A percentile compares a stretch with the other conserved stretches of the same genome.
Conservation (phyloP, 2,888 invertebrate genomes). For the Dromius quadrimaculatus region DNA sequence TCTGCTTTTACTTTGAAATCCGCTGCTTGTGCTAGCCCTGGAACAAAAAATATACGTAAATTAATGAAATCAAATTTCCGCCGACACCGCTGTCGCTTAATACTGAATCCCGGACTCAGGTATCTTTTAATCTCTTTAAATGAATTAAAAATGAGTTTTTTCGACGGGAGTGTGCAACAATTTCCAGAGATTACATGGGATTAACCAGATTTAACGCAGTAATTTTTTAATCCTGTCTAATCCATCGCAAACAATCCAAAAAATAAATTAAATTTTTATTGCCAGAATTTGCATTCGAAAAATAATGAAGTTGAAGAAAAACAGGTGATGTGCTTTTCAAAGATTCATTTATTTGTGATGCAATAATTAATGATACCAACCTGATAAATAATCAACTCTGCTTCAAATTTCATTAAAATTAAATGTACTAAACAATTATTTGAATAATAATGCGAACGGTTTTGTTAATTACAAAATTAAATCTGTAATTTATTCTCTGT, state of each 20-base stretch:
- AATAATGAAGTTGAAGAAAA: too few species aligned
- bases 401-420: too few species aligned
- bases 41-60: constrained; percentile 15
- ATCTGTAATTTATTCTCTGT: too few species aligned
- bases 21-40: constrained; percentile 40
- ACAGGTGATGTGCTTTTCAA: too few species aligned
- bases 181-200: constrained; percentile 23
- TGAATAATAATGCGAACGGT: too few species aligned
- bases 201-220: constrained; percentile 29
- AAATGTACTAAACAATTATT: too few species aligned
- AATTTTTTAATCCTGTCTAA: constrained; percentile 40
- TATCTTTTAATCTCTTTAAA: constrained; percentile 33
- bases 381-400: too few species aligned
- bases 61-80: too few species aligned
- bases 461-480: too few species aligned
- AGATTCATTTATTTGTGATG: too few species aligned
- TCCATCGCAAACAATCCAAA: constrained; percentile 31
- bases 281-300: constrained; percentile 25
- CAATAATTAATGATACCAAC: too few species aligned
- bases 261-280: constrained; percentile 37
- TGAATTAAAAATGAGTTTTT: constrained; percentile 38
- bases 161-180: not conserved
- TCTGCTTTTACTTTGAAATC: constrained; percentile 64
- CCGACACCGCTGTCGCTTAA: too few species aligned
- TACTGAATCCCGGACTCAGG: constrained; percentile 25